Base-by-base conservation (phyloP, 2,797 vertebrate species). In the Cacajao melanocephalus region DNA sequence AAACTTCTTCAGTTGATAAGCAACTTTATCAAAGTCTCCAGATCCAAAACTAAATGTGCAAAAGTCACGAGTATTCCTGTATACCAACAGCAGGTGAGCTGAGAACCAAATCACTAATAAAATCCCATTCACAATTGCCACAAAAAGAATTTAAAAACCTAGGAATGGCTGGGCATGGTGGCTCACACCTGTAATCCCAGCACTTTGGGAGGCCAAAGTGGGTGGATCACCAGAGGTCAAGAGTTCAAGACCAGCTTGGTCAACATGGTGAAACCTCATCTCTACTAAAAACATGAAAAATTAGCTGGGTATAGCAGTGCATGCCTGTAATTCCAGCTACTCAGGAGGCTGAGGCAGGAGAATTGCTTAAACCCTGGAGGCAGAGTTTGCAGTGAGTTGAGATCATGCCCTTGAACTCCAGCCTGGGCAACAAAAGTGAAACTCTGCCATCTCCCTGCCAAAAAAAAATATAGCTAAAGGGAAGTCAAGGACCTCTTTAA, bases 281-380 rank as follows among this genome's bases (percentile, higher is more conserved):
- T n/a, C 33, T 67, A 67, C 33, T 67, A n/a, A 67, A 64, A n/a
- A 67, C 33, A 19, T 67, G 33, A 33, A 67, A 67, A 67, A 9
- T 19, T n/a, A n/a, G 61, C 33, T 67, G 61, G 33, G 15, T 33
- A 7, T 67, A n/a, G 61, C 4, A 15, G 61, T 33, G 33, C 15
- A 17, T 4, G 33, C 15, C 61, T 67, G 3, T 67, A 17, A 67
- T 67, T 8, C 15, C 61, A n/a, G 33, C 33, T 67, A 19, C 3
- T 67, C 17, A 17, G 33, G 33, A 67, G 61, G 33, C 61, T 67
- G 61, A 67, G 61, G 61, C 15, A n/a, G 33, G 15, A 67, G 61
- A 67, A n/a, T n/a, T n/a, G 24, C 55, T 26, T 26, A 24, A 57
- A 57, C 55, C 55, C 0, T 0, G 55, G 24, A 0, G 0, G 24